Base-by-base conservation (phyloP, 2,888 invertebrate genomes). In the Andrena praecox region DNA sequence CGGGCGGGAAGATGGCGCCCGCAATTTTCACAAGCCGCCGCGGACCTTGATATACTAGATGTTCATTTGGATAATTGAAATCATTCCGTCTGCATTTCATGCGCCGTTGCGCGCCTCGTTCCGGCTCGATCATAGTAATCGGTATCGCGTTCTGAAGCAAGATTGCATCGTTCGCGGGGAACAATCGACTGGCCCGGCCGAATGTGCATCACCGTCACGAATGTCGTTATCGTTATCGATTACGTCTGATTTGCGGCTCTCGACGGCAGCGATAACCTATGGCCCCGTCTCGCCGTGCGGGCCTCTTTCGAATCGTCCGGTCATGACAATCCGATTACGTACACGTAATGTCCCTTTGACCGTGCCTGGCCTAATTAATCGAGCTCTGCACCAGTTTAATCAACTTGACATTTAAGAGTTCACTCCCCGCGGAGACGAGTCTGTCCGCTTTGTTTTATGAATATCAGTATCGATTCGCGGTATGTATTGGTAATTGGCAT, bases 41-140 rank as follows among this genome's bases (percentile, higher is more conserved):
- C 73, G 31, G 27, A 8, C 67, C 68, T 86, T 73, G 69, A 81
- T 82, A 62, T 70, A n/a, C n/a, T n/a, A 82, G 74, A 87, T 82
- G 84, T 87, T 89, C 88, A 86, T 91, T 91, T 88, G 87, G 88
- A 90, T 91, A 92, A 92, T 92, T 92, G 92, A 91, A 91, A 90
- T 90, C 86, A 87, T 92, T 91, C 86, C 87, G 86, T 86, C 87
- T 84, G 85, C 82, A 89, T 91, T 92, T 91, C 89, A 91, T 85
- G 91, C 86, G 77, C 85, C 89, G 84, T 74, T 89, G 89, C 80
- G 60, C 86, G 66, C 78, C 85, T 59, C 72, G 85, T 89, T 87
- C 85, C 90, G 78, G 81, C 77, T 48, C 82, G 87, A 87, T 87
- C 87, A 85, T 88, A 85, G 87, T 85, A 81, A 86, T 85, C 87